Evolutionary conservation across 2,113 vertebrate species (phyloP).

Genomic region (Takifugu flavidus): DNA sequence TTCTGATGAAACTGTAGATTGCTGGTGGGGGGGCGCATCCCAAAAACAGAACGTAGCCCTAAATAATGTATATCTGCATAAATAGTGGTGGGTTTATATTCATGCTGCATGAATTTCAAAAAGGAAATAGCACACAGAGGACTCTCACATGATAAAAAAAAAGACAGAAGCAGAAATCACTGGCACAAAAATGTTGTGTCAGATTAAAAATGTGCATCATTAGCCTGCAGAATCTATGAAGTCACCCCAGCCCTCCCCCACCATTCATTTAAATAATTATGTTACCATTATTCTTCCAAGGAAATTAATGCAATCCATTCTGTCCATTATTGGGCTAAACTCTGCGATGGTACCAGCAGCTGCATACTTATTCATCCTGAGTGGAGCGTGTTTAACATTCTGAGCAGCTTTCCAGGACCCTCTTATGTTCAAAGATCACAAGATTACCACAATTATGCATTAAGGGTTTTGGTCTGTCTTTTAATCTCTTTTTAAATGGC

Average conservation of each 20-base stretch:
- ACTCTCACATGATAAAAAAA: constrained; percentile 16
- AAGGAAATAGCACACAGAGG: constrained; percentile 12
- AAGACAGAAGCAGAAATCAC: constrained; percentile 27
- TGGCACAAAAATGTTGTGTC: constrained; percentile 33
- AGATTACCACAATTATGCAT: background rate
- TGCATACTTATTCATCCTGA: no score
- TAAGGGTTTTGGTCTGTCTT: background rate
- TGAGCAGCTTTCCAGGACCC: background rate
- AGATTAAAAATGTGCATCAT: constrained; percentile 35
- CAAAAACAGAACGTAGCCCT: no score
- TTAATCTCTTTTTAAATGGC: background rate
- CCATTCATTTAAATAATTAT: no score
- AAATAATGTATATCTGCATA: no score
- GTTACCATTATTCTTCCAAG: no score
- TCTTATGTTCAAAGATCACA: background rate
- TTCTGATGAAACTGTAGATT: no score
- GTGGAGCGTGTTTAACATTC: background rate
- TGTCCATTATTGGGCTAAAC: no score
- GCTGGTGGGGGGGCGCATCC: no score
- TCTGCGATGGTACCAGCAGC: no score
- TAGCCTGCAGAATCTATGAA: constrained; percentile 1
- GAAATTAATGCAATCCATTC: no score
- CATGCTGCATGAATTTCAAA: no score
- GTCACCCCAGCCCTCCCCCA: background rate
- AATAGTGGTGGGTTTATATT: no score